These are phyloP conservation scores for Alosa sapidissima DNA, from an alignment of 2,797 vertebrate species.

Conservation along the genomic window DNA sequence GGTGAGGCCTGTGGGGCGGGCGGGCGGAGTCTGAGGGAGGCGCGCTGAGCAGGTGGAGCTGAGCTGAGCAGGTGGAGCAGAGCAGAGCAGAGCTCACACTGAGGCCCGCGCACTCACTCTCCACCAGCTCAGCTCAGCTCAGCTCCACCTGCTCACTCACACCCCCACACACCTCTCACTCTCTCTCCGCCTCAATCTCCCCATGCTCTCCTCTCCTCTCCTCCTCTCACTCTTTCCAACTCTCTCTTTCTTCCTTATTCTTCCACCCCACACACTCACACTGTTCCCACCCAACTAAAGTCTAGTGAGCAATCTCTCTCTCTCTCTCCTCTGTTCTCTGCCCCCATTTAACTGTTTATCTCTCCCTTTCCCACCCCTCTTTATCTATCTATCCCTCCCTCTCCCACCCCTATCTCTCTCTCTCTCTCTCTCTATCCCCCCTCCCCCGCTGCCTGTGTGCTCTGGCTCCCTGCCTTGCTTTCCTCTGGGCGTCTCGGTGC, in stretches of 20 bases:
- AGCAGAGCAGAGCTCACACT: background rate
- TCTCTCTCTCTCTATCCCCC: too few relatives aligned
- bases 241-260: background rate
- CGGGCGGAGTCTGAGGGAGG: background rate
- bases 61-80: too few relatives aligned
- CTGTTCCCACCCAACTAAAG: background rate
- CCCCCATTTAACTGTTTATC: background rate
- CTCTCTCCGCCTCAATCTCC: background rate
- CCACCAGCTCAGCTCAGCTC: background rate
- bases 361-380: background rate
- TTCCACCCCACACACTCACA: background rate
- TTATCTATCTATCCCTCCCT: background rate
- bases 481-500: background rate
- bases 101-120: background rate
- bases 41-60: too few relatives aligned
- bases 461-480: background rate
- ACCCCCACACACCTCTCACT: too few relatives aligned
- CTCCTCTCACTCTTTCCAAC: background rate
- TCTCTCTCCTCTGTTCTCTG: background rate
- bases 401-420: too few relatives aligned
- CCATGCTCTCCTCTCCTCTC: background rate
- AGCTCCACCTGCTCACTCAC: background rate
- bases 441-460: too few relatives aligned
- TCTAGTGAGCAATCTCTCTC: background rate
- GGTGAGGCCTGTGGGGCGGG: background rate